Evolutionary conservation across 2,797 vertebrate species (phyloP), one percentile per base, ranked within the genome.

Genomic region (Enteromius radiatus): DNA sequence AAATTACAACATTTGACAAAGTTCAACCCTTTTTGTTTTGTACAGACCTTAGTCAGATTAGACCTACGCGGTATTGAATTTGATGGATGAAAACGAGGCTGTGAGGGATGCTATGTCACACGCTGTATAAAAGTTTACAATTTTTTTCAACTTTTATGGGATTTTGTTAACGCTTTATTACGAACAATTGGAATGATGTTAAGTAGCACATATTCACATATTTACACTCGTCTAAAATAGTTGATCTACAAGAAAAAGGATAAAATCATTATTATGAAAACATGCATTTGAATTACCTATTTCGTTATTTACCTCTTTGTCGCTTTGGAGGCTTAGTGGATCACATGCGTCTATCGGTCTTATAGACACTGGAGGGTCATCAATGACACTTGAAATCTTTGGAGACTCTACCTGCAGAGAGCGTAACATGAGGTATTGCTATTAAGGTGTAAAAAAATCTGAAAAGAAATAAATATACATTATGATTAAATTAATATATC

Each of bases 341-440:
- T 93, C 90, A 63, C 95, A 95, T 70, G 83, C 78, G 19, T 95
- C 94, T 43, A 79, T 63, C 0, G 89, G 63, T 0, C 92, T 84
- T 47, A 95, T 90, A 91, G 92, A 91, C 8, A 19, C 49, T 19
- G 86, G 83, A 0, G 54, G 8, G 3, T 23, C 85, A 41, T 9
- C 2, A 80, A 92, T 81, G 23, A 7, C 3, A 0, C 14, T 19
- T 19, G 76, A 2, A 7, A 71, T 71, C 31, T 49, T 85, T 33
- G 65, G 23, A 31, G 11, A 56, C 28, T 84, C 68, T 4, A 86
- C 84, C 88, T 89, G 81, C 41, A 76, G 15, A 64, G 17, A 64
- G 12, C 12, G 79, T 19, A 33, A 43, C 74, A 26, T 41, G 31
- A 8, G 17, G 17, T 19, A 49, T 56, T 56, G 11, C 10, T 80